Conservation (phyloP, 2,797 vertebrate species). For the Alfaro cultratus region DNA sequence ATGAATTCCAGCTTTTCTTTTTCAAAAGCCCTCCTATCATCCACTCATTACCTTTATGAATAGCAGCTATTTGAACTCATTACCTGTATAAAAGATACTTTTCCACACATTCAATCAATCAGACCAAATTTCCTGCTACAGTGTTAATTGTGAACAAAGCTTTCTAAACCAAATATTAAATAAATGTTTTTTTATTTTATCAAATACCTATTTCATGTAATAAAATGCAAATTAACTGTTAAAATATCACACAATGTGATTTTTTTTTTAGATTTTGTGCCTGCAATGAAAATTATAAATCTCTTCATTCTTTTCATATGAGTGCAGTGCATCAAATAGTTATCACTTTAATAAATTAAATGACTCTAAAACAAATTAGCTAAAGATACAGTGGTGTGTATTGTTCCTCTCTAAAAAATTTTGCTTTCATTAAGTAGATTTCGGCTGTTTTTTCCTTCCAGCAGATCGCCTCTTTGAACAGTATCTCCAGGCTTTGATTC, state of each 20-base stretch:
- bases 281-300: background rate
- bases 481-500: background rate
- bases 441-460: background rate
- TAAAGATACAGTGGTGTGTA: background rate
- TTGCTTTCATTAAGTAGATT: background rate
- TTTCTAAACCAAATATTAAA: background rate
- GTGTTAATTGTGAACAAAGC: background rate
- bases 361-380: background rate
- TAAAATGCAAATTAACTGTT: background rate
- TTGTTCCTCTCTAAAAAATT: background rate
- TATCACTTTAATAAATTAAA: background rate
- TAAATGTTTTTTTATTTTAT: background rate
- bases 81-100: background rate
- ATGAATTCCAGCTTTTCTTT: background rate
- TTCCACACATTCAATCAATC: background rate
- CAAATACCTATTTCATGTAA: background rate
- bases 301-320: background rate
- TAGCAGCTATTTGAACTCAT: background rate
- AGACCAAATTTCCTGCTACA: background rate
- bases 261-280: background rate
- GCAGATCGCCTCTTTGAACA: background rate
- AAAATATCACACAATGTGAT: background rate
- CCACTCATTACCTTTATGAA: background rate
- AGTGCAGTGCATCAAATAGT: background rate
- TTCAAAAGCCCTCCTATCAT: background rate